Conservation (phyloP, 2,888 invertebrate species). For the Erpobdella octoculata region DNA sequence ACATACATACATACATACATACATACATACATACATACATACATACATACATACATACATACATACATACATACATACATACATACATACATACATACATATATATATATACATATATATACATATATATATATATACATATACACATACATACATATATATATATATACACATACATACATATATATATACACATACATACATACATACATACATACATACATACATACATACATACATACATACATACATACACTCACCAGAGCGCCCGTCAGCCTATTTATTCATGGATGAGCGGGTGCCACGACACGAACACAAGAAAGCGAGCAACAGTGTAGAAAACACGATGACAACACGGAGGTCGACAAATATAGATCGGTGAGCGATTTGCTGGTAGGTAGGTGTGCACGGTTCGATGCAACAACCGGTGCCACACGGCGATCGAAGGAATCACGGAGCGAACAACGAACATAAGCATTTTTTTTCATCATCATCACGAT, state of each 20-base stretch:
- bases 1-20: too few species aligned
- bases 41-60: background rate
- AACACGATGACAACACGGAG: background rate
- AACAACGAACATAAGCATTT: too few species aligned
- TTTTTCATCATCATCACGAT: too few species aligned
- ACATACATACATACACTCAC: background rate
- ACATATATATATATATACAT: background rate
- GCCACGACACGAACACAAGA: background rate
- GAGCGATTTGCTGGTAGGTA: conserved; percentile 12
- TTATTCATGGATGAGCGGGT: background rate
- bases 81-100: background rate
- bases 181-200: background rate
- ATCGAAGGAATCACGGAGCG: background rate
- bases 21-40: background rate
- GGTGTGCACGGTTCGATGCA: conserved; percentile 4
- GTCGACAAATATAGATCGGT: conserved; percentile 6
- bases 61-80: background rate
- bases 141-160: background rate
- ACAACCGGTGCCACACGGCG: conserved; percentile 7
- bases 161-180: background rate
- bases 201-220: background rate
- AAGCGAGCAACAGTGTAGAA: conserved; percentile 7
- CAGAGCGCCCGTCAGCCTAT: background rate
- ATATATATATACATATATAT: background rate
- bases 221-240: background rate